phyloP scores from a whole-genome alignment of 2,797 vertebrate genomes.

The Florisuga fusca region DNA sequence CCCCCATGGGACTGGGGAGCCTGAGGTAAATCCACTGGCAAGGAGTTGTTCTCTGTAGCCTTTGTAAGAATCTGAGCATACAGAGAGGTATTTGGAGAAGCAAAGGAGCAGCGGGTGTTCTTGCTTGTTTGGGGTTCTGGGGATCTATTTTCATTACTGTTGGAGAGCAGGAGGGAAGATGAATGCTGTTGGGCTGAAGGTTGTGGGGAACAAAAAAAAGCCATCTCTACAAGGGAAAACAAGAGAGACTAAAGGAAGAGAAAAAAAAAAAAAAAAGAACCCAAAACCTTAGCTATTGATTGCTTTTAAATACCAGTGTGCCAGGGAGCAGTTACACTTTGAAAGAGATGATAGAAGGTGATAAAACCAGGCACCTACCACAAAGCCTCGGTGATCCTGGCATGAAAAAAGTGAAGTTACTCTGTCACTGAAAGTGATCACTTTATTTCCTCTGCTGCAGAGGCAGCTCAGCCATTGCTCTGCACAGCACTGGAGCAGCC shows the following conservation, averaged over 20 bases:
- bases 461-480: neutral
- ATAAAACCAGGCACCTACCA: neutral
- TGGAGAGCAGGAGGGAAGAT: neutral
- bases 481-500: neutral
- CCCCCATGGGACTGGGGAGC: rapidly evolving
- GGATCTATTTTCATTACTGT: neutral
- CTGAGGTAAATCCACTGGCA: neutral
- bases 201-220: neutral
- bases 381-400: neutral
- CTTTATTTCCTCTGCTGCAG: neutral
- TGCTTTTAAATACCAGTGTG: neutral
- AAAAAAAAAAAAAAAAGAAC: neutral
- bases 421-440: neutral
- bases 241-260: neutral
- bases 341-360: neutral
- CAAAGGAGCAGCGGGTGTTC: neutral
- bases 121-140: neutral
- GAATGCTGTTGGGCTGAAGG: neutral
- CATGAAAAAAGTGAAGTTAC: neutral
- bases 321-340: neutral
- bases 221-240: neutral
- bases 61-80: neutral
- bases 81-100: neutral
- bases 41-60: neutral
- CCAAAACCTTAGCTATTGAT: neutral